Evolutionary conservation across 2,888 invertebrate genomes (phyloP).

Genomic region (Exocentrus adspersus): DNA sequence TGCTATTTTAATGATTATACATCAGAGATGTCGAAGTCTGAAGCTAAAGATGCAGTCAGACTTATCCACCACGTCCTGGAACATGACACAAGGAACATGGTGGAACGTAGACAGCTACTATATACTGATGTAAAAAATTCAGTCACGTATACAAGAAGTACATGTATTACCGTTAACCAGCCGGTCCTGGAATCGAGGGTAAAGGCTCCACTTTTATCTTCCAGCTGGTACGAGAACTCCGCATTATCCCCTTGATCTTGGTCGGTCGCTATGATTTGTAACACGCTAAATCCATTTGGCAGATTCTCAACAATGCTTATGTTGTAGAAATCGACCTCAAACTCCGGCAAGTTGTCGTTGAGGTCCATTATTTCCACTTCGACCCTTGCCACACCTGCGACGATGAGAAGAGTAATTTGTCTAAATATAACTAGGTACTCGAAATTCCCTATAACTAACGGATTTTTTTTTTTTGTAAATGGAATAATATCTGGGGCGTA

Average conservation of each 20-base stretch:
- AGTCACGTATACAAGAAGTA: background rate
- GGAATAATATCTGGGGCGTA: no score
- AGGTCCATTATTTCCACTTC: slow-evolving; percentile 80
- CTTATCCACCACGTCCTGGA: no score
- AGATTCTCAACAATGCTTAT: slow-evolving; percentile 93
- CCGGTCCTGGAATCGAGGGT: slow-evolving; percentile 82
- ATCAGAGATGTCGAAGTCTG: no score
- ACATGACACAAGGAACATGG: no score
- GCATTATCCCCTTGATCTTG: slow-evolving; percentile 87
- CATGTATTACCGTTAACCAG: slow-evolving; percentile 79
- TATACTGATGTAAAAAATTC: background rate
- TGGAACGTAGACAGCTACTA: no score
- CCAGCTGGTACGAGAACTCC: slow-evolving; percentile 82
- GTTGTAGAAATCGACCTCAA: slow-evolving; percentile 89
- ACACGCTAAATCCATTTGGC: slow-evolving; percentile 81
- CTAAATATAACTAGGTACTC: no score
- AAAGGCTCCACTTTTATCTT: slow-evolving; percentile 80
- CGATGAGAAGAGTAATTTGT: background rate
- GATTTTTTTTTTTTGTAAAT: no score
- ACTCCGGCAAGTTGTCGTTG: slow-evolving; percentile 87
- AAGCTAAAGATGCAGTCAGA: no score
- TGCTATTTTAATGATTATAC: no score
- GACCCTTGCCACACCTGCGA: slow-evolving; percentile 76
- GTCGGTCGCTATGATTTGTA: slow-evolving; percentile 79
- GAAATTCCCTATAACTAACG: no score